phyloP scores from a whole-genome alignment of 1,140 invertebrate species.

The Drosophila tani region DNA sequence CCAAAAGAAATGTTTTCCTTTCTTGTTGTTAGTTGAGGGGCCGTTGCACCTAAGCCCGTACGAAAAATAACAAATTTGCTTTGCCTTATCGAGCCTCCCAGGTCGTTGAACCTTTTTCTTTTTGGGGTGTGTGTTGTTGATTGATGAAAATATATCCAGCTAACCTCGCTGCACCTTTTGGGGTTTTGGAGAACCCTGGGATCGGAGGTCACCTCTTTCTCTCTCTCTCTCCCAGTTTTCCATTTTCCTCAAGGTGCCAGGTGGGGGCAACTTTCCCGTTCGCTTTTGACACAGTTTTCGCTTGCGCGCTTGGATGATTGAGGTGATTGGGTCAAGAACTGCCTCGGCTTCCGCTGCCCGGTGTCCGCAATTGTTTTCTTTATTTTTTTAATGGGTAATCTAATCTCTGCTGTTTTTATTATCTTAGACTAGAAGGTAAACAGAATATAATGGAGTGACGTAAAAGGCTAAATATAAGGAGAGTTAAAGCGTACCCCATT shows the following conservation, averaged over 20 bases:
- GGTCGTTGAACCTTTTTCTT: slow-evolving; percentile 34
- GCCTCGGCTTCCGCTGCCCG: slow-evolving; percentile 21
- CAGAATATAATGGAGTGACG: slow-evolving; percentile 31
- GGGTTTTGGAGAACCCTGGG: not conserved
- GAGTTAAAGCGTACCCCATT: not conserved
- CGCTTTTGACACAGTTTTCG: slow-evolving; percentile 48
- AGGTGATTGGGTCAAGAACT: slow-evolving; percentile 62
- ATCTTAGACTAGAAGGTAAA: slow-evolving; percentile 38
- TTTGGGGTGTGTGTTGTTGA: slow-evolving; percentile 13
- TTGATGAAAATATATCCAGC: slow-evolving; percentile 16
- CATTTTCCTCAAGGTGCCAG: slow-evolving; percentile 21
- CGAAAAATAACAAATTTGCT: slow-evolving; percentile 23
- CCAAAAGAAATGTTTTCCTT: slow-evolving; percentile 45
- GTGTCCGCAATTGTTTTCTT: slow-evolving; percentile 21
- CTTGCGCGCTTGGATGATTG: slow-evolving; percentile 24
- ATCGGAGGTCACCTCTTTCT: slow-evolving; percentile 15
- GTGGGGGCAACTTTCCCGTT: slow-evolving; percentile 38
- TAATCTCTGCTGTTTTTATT: slow-evolving; percentile 33
- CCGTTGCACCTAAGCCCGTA: slow-evolving; percentile 37
- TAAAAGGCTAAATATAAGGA: slow-evolving; percentile 20
- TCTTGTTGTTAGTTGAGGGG: slow-evolving; percentile 44
- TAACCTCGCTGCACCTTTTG: slow-evolving; percentile 13
- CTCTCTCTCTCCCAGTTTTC: slow-evolving; percentile 6
- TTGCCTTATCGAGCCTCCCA: slow-evolving; percentile 26
- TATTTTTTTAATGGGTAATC: slow-evolving; percentile 35